A percentile compares a stretch with the other conserved stretches of the same genome.
phyloP scores from a whole-genome alignment of 2,113 vertebrate species.

The Nipponia nippon region DNA sequence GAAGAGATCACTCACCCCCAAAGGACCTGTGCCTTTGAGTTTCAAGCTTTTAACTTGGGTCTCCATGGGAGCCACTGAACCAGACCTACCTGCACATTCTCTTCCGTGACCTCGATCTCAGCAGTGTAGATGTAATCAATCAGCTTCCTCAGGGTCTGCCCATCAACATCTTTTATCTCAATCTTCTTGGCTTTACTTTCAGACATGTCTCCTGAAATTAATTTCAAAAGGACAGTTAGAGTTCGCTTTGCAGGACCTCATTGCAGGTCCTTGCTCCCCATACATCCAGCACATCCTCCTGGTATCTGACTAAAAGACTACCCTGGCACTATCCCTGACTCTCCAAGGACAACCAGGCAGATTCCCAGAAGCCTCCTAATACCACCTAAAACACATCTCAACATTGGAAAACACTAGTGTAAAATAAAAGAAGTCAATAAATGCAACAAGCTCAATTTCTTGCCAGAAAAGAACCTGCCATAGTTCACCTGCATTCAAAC shows the following conservation, averaged over 20 bases:
- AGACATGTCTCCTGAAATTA: slow-evolving; percentile 89
- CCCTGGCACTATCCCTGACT: not conserved
- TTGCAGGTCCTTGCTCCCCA: not conserved
- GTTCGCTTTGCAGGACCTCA: not conserved
- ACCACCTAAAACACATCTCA: not conserved
- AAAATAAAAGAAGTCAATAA: not conserved
- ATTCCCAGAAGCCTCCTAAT: not conserved
- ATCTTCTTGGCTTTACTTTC: slow-evolving; percentile 94
- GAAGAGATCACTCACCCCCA: not conserved
- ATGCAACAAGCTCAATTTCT: not conserved
- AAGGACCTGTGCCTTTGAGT: not conserved
- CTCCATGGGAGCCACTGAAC: not conserved
- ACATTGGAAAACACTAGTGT: not conserved
- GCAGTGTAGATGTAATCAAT: slow-evolving; percentile 96
- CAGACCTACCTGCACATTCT: slow-evolving; percentile 89
- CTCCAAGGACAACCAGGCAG: not conserved
- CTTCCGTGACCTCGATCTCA: slow-evolving; percentile 92
- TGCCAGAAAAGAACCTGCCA: not conserved
- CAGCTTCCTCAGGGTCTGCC: slow-evolving; percentile 87
- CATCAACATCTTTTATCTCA: slow-evolving; percentile 92
- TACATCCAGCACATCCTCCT: not conserved
- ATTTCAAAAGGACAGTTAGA: slow-evolving; percentile 22
- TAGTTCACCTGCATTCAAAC: not conserved
- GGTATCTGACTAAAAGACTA: not conserved
- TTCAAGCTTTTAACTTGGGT: not conserved